Evolutionary conservation across 1,140 invertebrate species (phyloP), one percentile per base, ranked within the genome.

Genomic region (Zaprionus camerounensis): DNA sequence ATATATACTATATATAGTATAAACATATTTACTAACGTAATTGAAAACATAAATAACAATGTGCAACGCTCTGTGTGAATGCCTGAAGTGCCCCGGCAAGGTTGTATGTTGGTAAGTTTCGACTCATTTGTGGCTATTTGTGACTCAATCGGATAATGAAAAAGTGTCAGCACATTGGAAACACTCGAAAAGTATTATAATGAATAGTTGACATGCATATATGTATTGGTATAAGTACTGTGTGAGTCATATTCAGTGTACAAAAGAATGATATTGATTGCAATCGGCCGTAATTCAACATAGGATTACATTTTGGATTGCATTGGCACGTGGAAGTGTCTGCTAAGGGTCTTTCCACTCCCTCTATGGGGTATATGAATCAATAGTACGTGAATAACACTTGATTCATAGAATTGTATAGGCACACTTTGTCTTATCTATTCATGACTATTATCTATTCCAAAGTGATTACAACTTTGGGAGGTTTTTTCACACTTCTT

Each of bases 91-190:
- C 61, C 91, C 91, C 2, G 91, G 81, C 76, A 92, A 91, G 69
- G 81, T 92, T 15, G 66, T 92, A 24, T 92, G 91, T 68, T 92
- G 91, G 91, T 91, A 88, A 91, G 91, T 80, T 62, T 63, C 41
- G 28, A 31, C 36, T 12, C 28, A 36, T 28, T 55, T 51, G 15
- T 24, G 5, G n/a, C 15, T 5, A 6, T 22, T 22, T 46, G 38
- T 76, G 68, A 86, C 76, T 72, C 78, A 85, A 7, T 3, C 22
- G 6, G 12, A 20, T 41, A 36, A 51, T 41, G 44, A 11, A 26
- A 56, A 53, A 22, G 58, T 65, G 53, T 65, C 17, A 76, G n/a
- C 69, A 38, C 22, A 15, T 4, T 31, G 15, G 53, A 31, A 38
- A 51, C 22, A 31, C 1, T 62, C n/a, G 5, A 12, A 13, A 22